Evolutionary conservation across 2,888 invertebrate species (phyloP), one percentile per base, ranked within the genome.

Genomic region (Cryptus armator): DNA sequence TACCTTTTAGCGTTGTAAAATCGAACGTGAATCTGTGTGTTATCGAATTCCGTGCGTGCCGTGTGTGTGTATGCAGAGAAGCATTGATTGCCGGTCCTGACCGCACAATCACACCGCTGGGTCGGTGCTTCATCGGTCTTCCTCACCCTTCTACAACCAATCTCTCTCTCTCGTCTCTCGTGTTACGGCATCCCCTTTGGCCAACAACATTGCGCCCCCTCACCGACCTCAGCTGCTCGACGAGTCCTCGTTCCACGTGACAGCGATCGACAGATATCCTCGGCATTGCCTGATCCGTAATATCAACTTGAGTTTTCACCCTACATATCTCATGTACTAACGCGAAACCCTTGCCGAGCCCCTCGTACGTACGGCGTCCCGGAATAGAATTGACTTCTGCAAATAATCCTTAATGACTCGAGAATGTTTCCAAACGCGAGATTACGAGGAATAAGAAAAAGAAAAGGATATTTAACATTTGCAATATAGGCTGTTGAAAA

Each of bases 81-180:
- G 86, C 90, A 90, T 90, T 90, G 91, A 91, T 91, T 90, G 91
- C 90, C 88, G 88, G 81, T 88, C 87, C 90, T 90, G 90, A 91
- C 91, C 91, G 88, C 90, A 91, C 91, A 90, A 91, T 91, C 91
- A 87, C 90, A 88, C 88, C 89, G 85, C 74, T 37, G 44, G 44
- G 68, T 68, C 81, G 81, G 81, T 62, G 67, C 68, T 77, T 72
- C 76, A 77, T 53, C 66, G 72, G 67, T 53, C 89, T 89, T 86
- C 77, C 83, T 86, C 84, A 83, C 59, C 80, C 78, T 46, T 53
- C 67, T 46, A 46, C 71, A 32, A 75, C 44, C 19, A 77, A n/a
- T 68, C 64, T 48, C 72, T 51, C 75, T 59, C 24, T 75, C 86
- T 85, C 86, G 32, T 75, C 86, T 85, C 86, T 48, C 37, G 46